Conservation (phyloP, 2,888 invertebrate genomes). For the Nephrotoma guestfalica region DNA sequence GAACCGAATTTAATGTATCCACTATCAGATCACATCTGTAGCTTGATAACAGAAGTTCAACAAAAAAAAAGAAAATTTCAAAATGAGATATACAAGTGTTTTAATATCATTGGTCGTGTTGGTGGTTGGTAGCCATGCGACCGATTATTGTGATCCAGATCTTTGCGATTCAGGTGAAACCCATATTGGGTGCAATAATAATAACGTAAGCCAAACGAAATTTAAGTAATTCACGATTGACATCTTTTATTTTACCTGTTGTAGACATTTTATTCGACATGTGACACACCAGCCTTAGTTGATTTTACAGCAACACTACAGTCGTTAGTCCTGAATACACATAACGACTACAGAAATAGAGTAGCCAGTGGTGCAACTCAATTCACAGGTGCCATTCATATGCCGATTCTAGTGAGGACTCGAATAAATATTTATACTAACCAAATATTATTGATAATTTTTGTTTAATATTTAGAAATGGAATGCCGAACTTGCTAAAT, state of each 20-base stretch:
- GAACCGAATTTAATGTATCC: background rate
- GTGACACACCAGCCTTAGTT: background rate
- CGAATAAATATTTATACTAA: background rate
- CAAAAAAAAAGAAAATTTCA: background rate
- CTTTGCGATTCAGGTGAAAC: background rate
- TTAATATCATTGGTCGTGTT: background rate
- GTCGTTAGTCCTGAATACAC: background rate
- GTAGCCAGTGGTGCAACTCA: background rate
- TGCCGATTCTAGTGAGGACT: background rate
- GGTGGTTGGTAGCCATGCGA: background rate
- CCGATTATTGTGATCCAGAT: background rate
- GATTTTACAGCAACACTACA: background rate
- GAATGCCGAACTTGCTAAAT: conserved; percentile 3
- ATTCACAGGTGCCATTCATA: background rate
- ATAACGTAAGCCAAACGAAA: background rate
- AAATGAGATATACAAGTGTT: background rate
- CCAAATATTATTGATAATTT: too few species aligned
- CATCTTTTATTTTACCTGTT: background rate
- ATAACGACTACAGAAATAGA: background rate
- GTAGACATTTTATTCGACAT: background rate
- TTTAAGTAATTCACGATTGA: background rate
- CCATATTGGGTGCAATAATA: background rate
- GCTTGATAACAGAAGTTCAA: background rate
- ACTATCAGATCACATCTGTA: background rate
- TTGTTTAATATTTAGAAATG: background rate